phyloP scores from a whole-genome alignment of 23 tunicate species.

The Styela clava region DNA sequence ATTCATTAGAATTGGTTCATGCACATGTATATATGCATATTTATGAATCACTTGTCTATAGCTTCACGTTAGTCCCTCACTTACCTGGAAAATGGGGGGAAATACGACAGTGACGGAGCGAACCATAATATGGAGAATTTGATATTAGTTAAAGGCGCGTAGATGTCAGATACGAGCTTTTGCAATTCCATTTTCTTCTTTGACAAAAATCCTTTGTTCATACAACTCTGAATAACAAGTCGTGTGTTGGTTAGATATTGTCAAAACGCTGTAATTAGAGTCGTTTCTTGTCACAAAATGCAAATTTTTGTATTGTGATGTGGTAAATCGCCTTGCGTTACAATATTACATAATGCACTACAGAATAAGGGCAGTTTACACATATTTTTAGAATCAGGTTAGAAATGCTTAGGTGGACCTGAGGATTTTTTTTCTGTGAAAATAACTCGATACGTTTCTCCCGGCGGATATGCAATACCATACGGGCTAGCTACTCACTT shows the following conservation, averaged over 20 bases:
- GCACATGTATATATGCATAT: too few species aligned
- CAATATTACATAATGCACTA: neutral
- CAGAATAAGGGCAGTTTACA: too few species aligned
- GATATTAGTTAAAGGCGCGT: neutral
- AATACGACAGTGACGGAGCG: neutral
- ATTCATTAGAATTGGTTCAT: too few species aligned
- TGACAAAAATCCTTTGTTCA: neutral
- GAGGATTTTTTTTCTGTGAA: too few species aligned
- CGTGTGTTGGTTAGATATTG: neutral
- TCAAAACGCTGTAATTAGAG: neutral
- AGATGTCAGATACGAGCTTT: neutral
- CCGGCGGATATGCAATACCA: too few species aligned
- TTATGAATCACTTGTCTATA: too few species aligned
- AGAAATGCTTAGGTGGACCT: too few species aligned
- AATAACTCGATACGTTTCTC: too few species aligned
- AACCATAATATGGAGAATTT: neutral
- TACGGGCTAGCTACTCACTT: too few species aligned
- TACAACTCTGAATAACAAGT: neutral
- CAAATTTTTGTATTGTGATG: too few species aligned
- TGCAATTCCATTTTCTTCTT: neutral
- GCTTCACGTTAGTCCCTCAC: neutral
- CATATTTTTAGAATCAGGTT: too few species aligned
- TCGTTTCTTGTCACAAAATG: neutral
- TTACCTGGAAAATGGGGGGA: constrained; percentile 13
- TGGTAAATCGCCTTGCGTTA: too few species aligned